Evolutionary conservation across 2,888 invertebrate species (phyloP).

Genomic region (Fragum fragum): DNA sequence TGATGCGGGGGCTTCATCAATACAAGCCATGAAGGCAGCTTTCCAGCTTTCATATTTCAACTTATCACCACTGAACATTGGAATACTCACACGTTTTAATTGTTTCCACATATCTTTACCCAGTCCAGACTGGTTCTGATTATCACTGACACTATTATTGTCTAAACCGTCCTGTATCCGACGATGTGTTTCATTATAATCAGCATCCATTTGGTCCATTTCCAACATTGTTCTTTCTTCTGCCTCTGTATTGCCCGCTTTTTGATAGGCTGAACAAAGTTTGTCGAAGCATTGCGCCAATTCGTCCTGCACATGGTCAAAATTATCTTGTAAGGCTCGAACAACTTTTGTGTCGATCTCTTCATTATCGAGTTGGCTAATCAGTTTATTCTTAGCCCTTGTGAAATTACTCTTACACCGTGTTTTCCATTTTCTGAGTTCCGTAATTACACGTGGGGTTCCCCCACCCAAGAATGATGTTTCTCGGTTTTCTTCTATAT

Average conservation of each 20-base stretch:
- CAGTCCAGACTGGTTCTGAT: too few relatives aligned
- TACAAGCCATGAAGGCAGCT: background rate
- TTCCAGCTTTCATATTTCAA: background rate
- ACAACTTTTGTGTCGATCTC: background rate
- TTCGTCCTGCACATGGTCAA: too few relatives aligned
- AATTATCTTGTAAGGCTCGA: background rate
- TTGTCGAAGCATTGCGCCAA: too few relatives aligned
- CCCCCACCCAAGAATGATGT: background rate
- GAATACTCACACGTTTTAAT: background rate
- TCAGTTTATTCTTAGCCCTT: background rate
- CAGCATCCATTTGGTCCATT: too few relatives aligned
- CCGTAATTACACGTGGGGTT: background rate
- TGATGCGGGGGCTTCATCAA: background rate
- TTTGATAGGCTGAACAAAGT: too few relatives aligned
- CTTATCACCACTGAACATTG: background rate
- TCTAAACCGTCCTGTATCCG: background rate
- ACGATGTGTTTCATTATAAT: background rate
- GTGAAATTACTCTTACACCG: background rate
- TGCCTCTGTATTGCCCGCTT: too few relatives aligned
- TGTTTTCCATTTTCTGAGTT: background rate
- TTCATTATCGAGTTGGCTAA: background rate
- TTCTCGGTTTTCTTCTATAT: background rate
- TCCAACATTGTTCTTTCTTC: too few relatives aligned
- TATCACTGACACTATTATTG: too few relatives aligned
- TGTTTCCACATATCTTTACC: background rate